These are phyloP conservation scores for Pachydiplax longipennis DNA, from an alignment of 2,888 invertebrate genomes.

Conservation along the genomic window DNA sequence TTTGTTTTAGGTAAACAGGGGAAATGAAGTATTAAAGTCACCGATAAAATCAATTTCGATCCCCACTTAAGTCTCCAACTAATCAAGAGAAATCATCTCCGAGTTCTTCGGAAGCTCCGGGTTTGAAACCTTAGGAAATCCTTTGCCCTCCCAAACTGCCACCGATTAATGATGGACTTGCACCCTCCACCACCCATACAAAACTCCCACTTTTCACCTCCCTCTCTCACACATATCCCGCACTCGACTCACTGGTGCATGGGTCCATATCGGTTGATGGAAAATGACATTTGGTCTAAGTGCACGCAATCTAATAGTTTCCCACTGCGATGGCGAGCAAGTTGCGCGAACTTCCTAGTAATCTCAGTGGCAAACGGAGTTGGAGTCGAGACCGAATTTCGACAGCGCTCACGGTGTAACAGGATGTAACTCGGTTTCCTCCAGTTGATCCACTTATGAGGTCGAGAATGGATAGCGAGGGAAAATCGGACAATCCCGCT, in stretches of 20 bases:
- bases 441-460: background rate
- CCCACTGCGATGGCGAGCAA: background rate
- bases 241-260: background rate
- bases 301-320: background rate
- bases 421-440: background rate
- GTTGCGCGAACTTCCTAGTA: background rate
- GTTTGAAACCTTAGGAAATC: too few relatives aligned
- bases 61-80: too few relatives aligned
- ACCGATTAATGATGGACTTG: too few relatives aligned
- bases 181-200: background rate
- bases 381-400: background rate
- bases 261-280: background rate
- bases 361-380: background rate
- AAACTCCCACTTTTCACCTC: background rate
- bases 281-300: background rate
- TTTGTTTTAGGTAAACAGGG: too few relatives aligned
- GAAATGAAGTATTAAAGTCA: too few relatives aligned
- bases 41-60: too few relatives aligned
- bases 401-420: background rate
- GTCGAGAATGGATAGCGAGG: background rate
- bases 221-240: background rate
- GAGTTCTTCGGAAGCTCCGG: too few relatives aligned
- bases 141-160: too few relatives aligned
- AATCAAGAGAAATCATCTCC: too few relatives aligned
- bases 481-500: background rate